Base-by-base conservation (phyloP, 2,888 invertebrate species). In the Papilio demoleus region DNA sequence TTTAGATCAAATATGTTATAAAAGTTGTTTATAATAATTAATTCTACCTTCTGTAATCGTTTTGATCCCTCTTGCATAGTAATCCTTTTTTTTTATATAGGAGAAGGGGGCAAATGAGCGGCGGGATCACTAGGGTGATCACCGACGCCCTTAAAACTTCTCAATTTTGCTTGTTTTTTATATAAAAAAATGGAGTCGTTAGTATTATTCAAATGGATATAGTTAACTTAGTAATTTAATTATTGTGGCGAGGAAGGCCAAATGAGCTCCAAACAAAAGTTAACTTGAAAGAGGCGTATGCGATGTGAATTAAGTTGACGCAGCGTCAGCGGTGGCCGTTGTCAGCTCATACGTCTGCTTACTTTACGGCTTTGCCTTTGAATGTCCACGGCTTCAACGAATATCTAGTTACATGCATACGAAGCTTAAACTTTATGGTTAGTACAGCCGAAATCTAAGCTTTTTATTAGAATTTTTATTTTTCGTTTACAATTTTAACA, bases 351-450 rank as follows among this genome's bases (percentile, higher is more conserved):
- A 22, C 53, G 19, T 34, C 45, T 42, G 58, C 19, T 67, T 67
- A 60, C 38, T 60, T 65, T 60, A n/a, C 24, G 40, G 50, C 61
- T 67, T 38, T 58, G 17, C 45, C 27, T 66, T 53, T 53, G 40
- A 17, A 24, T 38, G 40, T n/a, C 27, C 34, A 47, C 22, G 17
- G 31, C n/a, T 56, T 27, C 53, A 56, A 12, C 17, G 31, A 56
- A 56, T 56, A 31, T 31, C 53, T 56, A 31, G 53, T 56, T 56
- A n/a, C 9, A 56, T 31, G 31, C n/a, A 31, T 31, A 56, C 17
- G 17, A 56, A 31, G 17, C n/a, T 56, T 56, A 27, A 56, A 56
- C 31, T 53, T 31, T 56, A 31, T 31, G n/a, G 53, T 31, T 56
- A 31, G 31, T 56, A 31, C 17, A 17, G 53, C 9, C 17, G 9